A percentile compares a stretch with the other conserved stretches of the same genome.
Evolutionary conservation across 2,113 vertebrate genomes (phyloP).

Genomic region (Lonchura striata): DNA sequence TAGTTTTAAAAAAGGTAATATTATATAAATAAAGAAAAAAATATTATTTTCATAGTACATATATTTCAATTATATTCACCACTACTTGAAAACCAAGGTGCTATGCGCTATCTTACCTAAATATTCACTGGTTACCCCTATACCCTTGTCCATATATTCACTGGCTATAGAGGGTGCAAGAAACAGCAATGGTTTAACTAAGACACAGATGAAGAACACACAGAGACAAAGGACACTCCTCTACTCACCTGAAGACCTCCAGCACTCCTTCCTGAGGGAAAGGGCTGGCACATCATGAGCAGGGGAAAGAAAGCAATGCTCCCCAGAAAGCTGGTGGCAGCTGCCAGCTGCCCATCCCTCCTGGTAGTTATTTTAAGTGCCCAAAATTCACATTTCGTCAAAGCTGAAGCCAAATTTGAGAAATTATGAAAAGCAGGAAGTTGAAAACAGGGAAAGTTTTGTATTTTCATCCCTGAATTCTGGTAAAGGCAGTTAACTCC

Average conservation of each 20-base stretch:
- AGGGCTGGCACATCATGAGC: neutral
- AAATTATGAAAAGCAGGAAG: neutral
- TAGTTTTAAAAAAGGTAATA: neutral
- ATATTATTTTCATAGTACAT: neutral
- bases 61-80: neutral
- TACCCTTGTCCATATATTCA: neutral
- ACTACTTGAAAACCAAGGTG: neutral
- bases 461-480: neutral
- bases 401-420: neutral
- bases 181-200: neutral
- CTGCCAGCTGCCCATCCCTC: neutral
- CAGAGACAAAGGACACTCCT: neutral
- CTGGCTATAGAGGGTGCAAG: neutral
- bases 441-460: neutral
- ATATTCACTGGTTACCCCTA: neutral
- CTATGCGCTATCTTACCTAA: neutral
- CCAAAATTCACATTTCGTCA: neutral
- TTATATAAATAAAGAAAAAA: neutral
- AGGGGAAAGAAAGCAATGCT: neutral
- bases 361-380: neutral
- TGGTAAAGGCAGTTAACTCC: neutral
- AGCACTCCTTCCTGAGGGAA: neutral
- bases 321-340: neutral
- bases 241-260: accelerated
- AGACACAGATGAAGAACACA: neutral